These are phyloP conservation scores for Actinia tenebrosa DNA, from an alignment of 64 coral and sea anemone species.

Conservation along the genomic window DNA sequence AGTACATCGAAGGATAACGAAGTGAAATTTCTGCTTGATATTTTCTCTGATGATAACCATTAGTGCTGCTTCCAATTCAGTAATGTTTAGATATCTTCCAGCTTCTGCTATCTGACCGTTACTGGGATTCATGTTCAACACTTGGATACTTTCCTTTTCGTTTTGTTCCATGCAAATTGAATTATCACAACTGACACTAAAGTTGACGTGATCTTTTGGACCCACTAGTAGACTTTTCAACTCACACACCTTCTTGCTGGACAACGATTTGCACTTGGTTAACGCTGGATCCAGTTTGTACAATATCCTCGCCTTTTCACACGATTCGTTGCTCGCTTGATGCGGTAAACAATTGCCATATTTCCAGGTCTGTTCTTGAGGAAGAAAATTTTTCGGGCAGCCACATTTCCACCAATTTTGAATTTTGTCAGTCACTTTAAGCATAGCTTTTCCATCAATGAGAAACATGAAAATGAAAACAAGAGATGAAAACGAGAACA, in stretches of 20 bases:
- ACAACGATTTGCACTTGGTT: neutral
- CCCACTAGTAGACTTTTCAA: neutral
- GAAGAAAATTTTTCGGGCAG: neutral
- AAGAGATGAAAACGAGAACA: no score
- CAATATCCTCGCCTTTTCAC: neutral
- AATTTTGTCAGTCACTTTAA: no score
- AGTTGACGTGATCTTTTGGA: neutral
- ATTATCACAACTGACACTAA: conserved; percentile 6
- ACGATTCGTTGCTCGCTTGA: conserved; percentile 12
- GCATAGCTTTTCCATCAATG: no score
- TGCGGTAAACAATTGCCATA: conserved; percentile 41
- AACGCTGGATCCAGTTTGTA: conserved; percentile 10
- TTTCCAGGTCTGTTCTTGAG: neutral
- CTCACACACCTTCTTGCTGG: neutral
- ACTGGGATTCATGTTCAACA: neutral
- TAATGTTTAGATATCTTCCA: conserved; percentile 13
- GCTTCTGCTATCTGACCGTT: conserved; percentile 2
- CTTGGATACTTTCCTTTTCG: conserved; percentile 14
- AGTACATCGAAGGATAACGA: conserved; percentile 51
- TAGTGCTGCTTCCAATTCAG: conserved; percentile 33
- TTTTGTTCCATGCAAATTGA: conserved; percentile 19
- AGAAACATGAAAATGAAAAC: no score
- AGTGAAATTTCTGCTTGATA: conserved; percentile 49
- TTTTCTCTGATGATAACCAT: conserved; percentile 1
- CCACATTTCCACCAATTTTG: neutral